phyloP scores from a whole-genome alignment of 1,140 invertebrate species.

The Parasteatoda tepidariorum region DNA sequence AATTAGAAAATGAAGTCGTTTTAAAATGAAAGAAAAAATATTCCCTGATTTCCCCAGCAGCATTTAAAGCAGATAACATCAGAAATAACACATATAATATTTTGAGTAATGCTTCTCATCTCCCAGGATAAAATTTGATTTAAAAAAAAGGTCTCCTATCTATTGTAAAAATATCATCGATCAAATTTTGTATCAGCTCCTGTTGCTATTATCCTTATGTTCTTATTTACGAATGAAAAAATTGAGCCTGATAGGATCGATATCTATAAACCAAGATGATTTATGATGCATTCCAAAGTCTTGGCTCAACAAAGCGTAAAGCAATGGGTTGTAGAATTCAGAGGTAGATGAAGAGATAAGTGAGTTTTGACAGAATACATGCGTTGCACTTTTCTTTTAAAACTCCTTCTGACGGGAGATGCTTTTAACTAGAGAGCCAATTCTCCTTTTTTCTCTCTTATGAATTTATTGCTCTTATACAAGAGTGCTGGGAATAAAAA shows the following conservation, averaged over 20 bases:
- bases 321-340: conserved; percentile 34
- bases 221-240: conserved; percentile 21
- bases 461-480: too few species aligned
- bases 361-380: conserved; percentile 41
- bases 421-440: not conserved
- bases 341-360: conserved; percentile 35
- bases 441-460: too few species aligned
- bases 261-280: conserved; percentile 47
- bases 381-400: conserved; percentile 17
- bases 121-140: not conserved
- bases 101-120: not conserved
- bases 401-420: not conserved
- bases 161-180: conserved; percentile 14
- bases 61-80: too few species aligned
- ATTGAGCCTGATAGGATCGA: conserved; percentile 9
- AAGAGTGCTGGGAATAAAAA: too few species aligned
- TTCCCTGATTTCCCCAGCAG: too few species aligned
- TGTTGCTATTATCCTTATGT: conserved; percentile 34
- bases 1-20: too few species aligned
- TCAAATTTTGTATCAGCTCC: not conserved
- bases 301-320: conserved; percentile 31
- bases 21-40: too few species aligned
- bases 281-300: conserved; percentile 25
- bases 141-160: not conserved
- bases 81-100: not conserved